phyloP scores from a whole-genome alignment of 2,888 invertebrate species.

The Andrena chrysosceles region DNA sequence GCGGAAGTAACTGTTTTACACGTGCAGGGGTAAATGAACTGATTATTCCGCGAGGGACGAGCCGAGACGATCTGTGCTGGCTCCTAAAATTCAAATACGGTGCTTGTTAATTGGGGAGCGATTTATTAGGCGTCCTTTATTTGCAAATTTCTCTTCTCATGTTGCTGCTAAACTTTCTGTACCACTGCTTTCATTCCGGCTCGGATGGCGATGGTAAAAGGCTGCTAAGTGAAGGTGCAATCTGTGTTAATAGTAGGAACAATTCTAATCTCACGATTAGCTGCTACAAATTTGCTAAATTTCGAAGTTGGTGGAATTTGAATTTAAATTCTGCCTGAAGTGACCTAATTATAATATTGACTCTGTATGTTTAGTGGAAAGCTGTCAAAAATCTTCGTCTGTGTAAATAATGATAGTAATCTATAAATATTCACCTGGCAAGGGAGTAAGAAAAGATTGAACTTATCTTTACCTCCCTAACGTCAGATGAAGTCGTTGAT shows the following conservation, averaged over 20 bases:
- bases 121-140: constrained; percentile 17
- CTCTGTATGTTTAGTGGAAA: no score
- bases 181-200: background rate
- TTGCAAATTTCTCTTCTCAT: constrained; percentile 42
- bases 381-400: no score
- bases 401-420: no score
- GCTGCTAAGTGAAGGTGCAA: background rate
- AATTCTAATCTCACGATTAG: no score
- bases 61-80: no score
- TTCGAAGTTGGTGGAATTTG: no score
- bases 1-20: background rate
- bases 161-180: background rate
- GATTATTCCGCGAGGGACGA: background rate
- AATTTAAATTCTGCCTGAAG: no score
- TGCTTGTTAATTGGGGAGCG: background rate
- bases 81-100: no score
- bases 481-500: background rate
- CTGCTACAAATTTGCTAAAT: no score
- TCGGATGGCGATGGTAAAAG: background rate
- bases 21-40: background rate
- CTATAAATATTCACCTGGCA: no score
- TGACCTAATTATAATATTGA: no score
- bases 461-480: background rate
- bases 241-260: background rate
- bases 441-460: no score